Conservation (phyloP, 2,888 invertebrate genomes). For the Melieria crassipennis region DNA sequence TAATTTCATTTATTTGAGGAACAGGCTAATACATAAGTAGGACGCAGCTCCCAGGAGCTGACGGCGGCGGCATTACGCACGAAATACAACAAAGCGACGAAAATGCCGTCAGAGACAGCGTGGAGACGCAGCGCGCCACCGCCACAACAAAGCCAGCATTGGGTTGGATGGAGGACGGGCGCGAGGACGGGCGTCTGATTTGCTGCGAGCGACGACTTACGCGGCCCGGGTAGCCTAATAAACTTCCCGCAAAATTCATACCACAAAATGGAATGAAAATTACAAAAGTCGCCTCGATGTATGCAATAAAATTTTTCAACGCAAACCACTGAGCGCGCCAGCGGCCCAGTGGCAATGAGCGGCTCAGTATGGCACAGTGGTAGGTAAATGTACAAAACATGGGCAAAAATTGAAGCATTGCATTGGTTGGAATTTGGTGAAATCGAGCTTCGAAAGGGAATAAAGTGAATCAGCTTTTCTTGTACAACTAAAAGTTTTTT, state of each 20-base stretch:
- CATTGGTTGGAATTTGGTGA: too few relatives aligned
- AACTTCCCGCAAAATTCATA: constrained; percentile 42
- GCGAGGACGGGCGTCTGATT: not conserved
- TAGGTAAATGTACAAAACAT: not conserved
- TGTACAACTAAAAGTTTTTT: too few relatives aligned
- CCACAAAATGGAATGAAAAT: constrained; percentile 51
- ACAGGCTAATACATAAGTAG: not conserved
- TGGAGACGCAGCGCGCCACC: too few relatives aligned
- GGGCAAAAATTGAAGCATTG: not conserved
- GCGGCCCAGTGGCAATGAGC: not conserved
- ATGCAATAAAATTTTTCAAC: constrained; percentile 60
- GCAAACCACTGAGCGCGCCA: constrained; percentile 35
- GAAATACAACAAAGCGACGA: not conserved
- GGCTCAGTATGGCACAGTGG: not conserved
- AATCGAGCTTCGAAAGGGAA: too few relatives aligned
- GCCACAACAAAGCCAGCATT: constrained; percentile 1
- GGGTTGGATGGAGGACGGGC: not conserved
- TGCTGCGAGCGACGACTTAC: not conserved
- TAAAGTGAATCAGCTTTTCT: too few relatives aligned
- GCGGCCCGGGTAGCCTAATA: constrained; percentile 13
- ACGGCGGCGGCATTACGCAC: not conserved
- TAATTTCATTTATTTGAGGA: constrained; percentile 33
- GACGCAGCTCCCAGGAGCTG: constrained; percentile 14
- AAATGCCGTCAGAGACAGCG: too few relatives aligned
- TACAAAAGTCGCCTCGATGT: constrained; percentile 48